Evolutionary conservation across 2,797 vertebrate genomes (phyloP), one percentile per base, ranked within the genome.

Genomic region (Trachops cirrhosus): DNA sequence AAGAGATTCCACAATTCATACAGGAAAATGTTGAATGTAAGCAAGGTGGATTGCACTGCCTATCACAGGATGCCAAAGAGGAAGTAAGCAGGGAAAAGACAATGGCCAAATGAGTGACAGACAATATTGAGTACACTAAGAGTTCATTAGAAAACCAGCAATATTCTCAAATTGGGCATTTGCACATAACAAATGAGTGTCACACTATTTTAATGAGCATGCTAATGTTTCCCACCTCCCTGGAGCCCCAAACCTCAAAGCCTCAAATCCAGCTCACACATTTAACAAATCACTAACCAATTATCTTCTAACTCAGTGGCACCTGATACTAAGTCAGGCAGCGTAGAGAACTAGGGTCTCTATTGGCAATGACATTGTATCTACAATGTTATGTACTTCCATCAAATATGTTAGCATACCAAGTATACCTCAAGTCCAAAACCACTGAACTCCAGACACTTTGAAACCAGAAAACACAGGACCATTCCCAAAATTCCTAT

Each of bases 221-320:
- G 57, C 24, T 85, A 95, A 85, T 52, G 21, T 86, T 94, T 85
- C 26, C 57, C 32, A 82, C 44, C 46, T 96, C 71, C 18, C 52
- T 26, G 71, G 67, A 77, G n/a, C 77, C 80, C 74, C 15, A 24
- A 87, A 73, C 16, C 48, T 95, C 78, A 59, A 62, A 62, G 59
- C 59, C 54, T 95, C 73, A 59, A 62, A 62, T 29, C 59, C 59
- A 62, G 26, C 32, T 94, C 37, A 85, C 91, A 68, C 80, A 67
- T 18, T 86, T 96, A 85, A 86, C 87, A 94, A 62, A 89, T 67
- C 79, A 93, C 74, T 64, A 94, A 68, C 19, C 46, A 88, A 73
- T 75, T 89, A 80, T 32, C 48, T 59, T 86, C 92, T 37, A 84
- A 73, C 44, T 95, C 68, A 94, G 68, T 73, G 52, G 70, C 71